Evolutionary conservation across 1,140 invertebrate genomes (phyloP).

Genomic region (Apis laboriosa): DNA sequence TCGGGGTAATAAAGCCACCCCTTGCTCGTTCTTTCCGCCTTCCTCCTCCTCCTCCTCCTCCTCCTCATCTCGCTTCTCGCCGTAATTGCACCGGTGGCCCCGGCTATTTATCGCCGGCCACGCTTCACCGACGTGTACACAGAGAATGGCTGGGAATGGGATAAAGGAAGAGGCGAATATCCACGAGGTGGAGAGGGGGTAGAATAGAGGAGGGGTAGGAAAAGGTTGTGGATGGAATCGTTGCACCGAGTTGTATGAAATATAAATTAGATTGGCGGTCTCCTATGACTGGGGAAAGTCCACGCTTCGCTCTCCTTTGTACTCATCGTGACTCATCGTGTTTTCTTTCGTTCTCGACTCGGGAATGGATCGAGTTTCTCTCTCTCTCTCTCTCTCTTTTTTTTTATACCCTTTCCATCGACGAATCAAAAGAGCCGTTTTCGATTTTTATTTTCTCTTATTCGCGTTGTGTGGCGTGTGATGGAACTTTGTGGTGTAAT

Average conservation of each 20-base stretch:
- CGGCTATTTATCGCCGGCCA: slow-evolving; percentile 33
- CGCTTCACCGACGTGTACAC: not conserved
- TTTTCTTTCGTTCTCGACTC: not conserved
- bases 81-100: slow-evolving; percentile 15
- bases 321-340: not conserved
- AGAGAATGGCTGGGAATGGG: not conserved
- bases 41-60: not conserved
- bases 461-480: no score
- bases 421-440: no score
- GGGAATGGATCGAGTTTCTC: no score
- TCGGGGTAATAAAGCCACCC: not conserved
- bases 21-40: no score
- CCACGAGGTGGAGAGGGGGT: not conserved
- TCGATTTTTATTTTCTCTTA: no score
- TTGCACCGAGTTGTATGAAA: slow-evolving; percentile 20
- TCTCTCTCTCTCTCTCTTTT: not conserved
- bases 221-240: not conserved
- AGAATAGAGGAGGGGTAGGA: not conserved
- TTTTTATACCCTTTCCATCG: no score
- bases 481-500: no score
- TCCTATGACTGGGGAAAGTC: not conserved
- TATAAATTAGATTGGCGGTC: slow-evolving; percentile 9
- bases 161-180: not conserved
- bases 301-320: not conserved
- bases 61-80: not conserved